Percentiles rank a stretch among this genome's conserved stretches.
phyloP scores from a whole-genome alignment of 2,888 invertebrate genomes.

The Sinopyrophorus schimmeli region DNA sequence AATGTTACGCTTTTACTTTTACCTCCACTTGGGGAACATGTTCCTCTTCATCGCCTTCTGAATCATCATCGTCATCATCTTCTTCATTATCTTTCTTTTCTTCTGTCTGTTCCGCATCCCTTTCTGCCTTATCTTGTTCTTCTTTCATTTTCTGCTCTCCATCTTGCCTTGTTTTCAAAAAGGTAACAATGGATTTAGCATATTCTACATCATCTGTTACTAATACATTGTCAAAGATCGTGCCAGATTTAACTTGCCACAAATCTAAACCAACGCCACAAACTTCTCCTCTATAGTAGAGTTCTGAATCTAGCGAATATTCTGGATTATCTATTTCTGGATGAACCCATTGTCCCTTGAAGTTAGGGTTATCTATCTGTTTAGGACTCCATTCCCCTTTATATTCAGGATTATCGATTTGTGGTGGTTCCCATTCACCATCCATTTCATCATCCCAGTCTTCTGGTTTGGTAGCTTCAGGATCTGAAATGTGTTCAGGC shows the following conservation, averaged over 20 bases:
- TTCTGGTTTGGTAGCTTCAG: slow-evolving; percentile 95
- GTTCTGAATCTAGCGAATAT: slow-evolving; percentile 78
- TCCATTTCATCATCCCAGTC: slow-evolving; percentile 97
- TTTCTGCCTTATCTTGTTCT: slow-evolving; percentile 74
- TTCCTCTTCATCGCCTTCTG: slow-evolving; percentile 61
- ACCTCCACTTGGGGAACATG: slow-evolving; percentile 59
- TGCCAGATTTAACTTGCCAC: slow-evolving; percentile 98
- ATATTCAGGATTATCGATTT: slow-evolving; percentile 99
- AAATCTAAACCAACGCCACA: slow-evolving; percentile 93
- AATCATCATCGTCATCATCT: slow-evolving; percentile 65
- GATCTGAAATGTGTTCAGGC: slow-evolving; percentile 97
- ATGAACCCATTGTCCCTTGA: slow-evolving; percentile 96
- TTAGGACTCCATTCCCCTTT: slow-evolving; percentile 98
- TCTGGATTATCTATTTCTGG: slow-evolving; percentile 99
- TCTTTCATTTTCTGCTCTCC: slow-evolving; percentile 97
- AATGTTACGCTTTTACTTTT: no score
- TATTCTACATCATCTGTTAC: slow-evolving; percentile 85
- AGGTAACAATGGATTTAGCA: slow-evolving; percentile 70
- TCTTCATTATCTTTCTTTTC: slow-evolving; percentile 65
- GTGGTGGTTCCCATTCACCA: slow-evolving; percentile 98
- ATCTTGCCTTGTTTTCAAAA: slow-evolving; percentile 69
- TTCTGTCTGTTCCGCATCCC: slow-evolving; percentile 65
- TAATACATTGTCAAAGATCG: slow-evolving; percentile 96
- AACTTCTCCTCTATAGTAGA: slow-evolving; percentile 88
- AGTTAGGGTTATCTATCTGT: slow-evolving; percentile 97